These are phyloP conservation scores for Chelonus insularis DNA, from an alignment of 1,140 invertebrate species.

Conservation along the genomic window DNA sequence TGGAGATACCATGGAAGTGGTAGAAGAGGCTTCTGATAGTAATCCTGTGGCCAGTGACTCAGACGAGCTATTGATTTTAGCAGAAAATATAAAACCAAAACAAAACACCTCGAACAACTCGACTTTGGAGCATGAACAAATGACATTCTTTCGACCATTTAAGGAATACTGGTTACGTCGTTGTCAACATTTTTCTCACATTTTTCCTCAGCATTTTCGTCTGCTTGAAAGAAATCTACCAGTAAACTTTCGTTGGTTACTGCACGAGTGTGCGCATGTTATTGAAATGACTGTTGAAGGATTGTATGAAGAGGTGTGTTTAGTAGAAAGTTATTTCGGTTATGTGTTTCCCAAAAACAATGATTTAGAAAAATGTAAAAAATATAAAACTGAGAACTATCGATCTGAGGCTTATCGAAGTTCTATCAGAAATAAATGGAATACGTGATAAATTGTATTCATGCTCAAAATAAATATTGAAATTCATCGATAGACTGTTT, in stretches of 20 bases:
- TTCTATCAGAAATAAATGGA: conserved; percentile 13
- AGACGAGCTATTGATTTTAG: conserved; percentile 34
- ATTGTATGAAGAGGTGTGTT: conserved; percentile 57
- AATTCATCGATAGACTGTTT: no score
- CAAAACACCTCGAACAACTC: neutral
- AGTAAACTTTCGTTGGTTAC: conserved; percentile 59
- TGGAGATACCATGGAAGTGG: neutral
- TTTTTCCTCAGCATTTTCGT: conserved; percentile 45
- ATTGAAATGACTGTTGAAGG: conserved; percentile 51
- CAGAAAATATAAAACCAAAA: conserved; percentile 14
- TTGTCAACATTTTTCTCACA: conserved; percentile 37
- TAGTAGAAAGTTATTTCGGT: conserved; percentile 43
- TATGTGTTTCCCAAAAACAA: conserved; percentile 25
- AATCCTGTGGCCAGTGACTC: conserved; percentile 22
- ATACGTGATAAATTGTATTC: neutral
- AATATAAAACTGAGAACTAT: conserved; percentile 4
- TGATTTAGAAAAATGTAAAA: neutral
- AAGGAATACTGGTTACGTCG: conserved; percentile 53
- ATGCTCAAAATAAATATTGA: no score
- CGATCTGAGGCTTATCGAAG: conserved; percentile 5
- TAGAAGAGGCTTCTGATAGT: neutral
- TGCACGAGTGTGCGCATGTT: conserved; percentile 58
- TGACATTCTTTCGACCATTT: conserved; percentile 41
- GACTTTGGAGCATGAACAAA: neutral
- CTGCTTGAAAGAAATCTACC: conserved; percentile 54